A percentile compares a stretch with the other conserved stretches of the same genome.
phyloP scores from a whole-genome alignment of 2,797 vertebrate species.

The Cossypha caffra region DNA sequence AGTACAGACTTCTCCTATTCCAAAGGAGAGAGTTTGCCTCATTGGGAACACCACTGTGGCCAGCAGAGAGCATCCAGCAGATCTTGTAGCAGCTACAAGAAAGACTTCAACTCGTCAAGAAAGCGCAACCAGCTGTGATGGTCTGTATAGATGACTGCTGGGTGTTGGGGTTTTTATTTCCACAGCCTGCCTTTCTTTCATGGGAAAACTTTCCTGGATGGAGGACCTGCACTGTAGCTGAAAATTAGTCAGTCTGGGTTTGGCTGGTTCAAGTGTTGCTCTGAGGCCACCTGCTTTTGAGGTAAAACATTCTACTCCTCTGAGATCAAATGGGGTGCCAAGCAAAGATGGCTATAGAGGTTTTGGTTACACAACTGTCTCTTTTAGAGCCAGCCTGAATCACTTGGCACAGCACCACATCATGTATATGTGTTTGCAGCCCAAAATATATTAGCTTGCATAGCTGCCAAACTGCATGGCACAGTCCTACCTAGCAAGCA shows the following conservation, averaged over 20 bases:
- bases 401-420: background rate
- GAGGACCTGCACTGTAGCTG: background rate
- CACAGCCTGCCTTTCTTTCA: background rate
- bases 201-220: background rate
- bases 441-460: background rate
- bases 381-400: background rate
- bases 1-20: background rate
- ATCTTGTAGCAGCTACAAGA: background rate
- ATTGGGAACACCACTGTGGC: background rate
- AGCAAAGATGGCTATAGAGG: background rate
- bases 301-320: background rate
- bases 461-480: background rate
- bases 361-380: background rate
- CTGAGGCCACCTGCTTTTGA: background rate
- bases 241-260: background rate
- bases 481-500: background rate
- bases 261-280: background rate
- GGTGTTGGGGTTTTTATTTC: rapidly evolving
- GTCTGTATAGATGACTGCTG: background rate
- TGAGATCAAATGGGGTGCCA: background rate
- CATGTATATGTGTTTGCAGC: background rate
- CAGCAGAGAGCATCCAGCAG: background rate
- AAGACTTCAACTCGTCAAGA: background rate
- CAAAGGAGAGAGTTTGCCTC: background rate
- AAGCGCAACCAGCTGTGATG: background rate